Conservation (phyloP, 2,888 invertebrate genomes). For the Cosmia trapezina region DNA sequence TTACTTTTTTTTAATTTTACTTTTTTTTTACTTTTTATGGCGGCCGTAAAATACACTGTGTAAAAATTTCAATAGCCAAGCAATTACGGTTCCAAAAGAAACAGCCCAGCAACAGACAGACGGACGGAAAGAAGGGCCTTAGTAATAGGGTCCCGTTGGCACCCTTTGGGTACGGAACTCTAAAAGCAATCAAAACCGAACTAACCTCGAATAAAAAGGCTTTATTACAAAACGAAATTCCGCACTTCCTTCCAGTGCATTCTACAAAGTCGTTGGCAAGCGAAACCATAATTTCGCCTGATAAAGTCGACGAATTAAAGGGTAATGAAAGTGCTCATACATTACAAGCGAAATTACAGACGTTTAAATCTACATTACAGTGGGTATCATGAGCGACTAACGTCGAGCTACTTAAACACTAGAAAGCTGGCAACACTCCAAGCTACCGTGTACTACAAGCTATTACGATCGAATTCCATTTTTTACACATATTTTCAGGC, state of each 20-base stretch:
- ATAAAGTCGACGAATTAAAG: constrained; percentile 61
- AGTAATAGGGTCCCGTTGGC: too few species aligned
- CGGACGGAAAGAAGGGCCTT: too few species aligned
- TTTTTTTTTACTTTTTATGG: too few species aligned
- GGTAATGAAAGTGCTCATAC: constrained; percentile 54
- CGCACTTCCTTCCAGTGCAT: constrained; percentile 17
- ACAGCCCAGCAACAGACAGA: too few species aligned
- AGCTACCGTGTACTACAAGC: constrained; percentile 67
- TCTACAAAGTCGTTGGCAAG: constrained; percentile 48
- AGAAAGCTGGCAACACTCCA: constrained; percentile 75
- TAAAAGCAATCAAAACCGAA: neutral
- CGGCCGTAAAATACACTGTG: too few species aligned
- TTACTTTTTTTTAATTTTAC: too few species aligned
- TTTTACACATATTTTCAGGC: constrained; percentile 7
- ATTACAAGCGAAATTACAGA: constrained; percentile 62
- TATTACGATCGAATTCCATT: constrained; percentile 63
- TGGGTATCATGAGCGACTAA: constrained; percentile 60
- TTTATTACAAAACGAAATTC: constrained; percentile 30
- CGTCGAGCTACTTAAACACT: constrained; percentile 69
- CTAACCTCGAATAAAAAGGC: constrained; percentile 11
- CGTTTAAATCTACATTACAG: constrained; percentile 65
- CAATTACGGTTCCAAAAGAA: too few species aligned
- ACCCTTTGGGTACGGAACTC: too few species aligned
- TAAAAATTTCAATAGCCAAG: too few species aligned
- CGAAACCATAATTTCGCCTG: constrained; percentile 55